phyloP scores from a whole-genome alignment of 2,113 vertebrate species.

The Emydura subglobosa region DNA sequence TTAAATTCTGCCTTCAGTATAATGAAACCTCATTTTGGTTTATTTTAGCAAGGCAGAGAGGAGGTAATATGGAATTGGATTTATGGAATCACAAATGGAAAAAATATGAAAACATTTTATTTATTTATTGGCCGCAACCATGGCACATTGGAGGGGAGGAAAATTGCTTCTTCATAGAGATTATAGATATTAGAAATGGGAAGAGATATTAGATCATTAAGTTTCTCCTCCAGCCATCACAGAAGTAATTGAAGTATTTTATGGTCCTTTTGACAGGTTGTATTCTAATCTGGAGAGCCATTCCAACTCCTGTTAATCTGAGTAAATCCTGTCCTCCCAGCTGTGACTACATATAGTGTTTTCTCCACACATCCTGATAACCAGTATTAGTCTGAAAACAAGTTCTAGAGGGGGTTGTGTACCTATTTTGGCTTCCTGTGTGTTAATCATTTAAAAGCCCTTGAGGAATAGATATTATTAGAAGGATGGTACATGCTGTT shows the following conservation, averaged over 20 bases:
- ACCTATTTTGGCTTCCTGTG: neutral
- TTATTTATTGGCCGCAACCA: neutral
- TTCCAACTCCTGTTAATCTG: neutral
- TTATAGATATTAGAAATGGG: neutral
- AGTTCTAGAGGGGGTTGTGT: neutral
- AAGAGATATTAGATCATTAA: neutral
- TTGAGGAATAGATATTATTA: neutral
- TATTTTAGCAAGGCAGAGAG: neutral
- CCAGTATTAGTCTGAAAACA: neutral
- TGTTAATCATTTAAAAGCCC: neutral
- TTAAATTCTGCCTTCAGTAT: neutral
- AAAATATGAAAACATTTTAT: neutral
- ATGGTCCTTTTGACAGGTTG: neutral
- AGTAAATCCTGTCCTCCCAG: neutral
- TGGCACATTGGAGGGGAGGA: neutral
- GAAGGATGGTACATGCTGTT: neutral
- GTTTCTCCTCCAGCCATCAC: neutral
- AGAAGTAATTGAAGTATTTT: neutral
- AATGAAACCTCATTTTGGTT: neutral
- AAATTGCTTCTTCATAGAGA: neutral
- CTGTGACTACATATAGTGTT: neutral
- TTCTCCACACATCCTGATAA: neutral
- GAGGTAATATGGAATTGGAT: neutral
- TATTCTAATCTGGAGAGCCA: neutral
- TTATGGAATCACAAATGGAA: neutral